A percentile compares a stretch with the other conserved stretches of the same genome.
Evolutionary conservation across 2,113 vertebrate species (phyloP).

Genomic region (Pachycephala philippinensis): DNA sequence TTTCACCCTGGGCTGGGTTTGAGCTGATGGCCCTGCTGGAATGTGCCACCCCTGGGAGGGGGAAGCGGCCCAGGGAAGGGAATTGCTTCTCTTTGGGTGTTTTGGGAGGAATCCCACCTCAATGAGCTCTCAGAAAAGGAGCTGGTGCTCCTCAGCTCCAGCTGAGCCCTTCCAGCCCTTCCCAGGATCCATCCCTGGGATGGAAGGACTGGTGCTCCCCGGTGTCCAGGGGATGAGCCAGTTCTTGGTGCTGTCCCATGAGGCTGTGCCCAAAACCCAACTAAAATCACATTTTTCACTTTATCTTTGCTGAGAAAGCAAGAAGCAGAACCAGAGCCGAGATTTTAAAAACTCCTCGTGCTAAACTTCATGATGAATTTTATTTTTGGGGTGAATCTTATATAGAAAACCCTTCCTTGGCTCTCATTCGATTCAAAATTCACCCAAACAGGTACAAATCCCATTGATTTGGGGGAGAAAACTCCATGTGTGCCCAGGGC

Average conservation of each 20-base stretch:
- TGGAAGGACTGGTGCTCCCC: background rate
- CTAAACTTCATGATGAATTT: background rate
- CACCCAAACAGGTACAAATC: background rate
- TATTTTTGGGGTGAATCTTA: background rate
- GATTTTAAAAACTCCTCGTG: background rate
- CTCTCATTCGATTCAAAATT: background rate
- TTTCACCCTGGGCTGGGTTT: background rate
- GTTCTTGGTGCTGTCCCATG: background rate
- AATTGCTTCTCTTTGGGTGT: background rate
- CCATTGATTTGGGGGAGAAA: background rate
- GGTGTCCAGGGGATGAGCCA: background rate
- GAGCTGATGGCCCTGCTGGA: background rate
- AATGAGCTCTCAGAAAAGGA: fast-evolving
- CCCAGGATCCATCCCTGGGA: too few species aligned
- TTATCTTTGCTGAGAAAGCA: background rate
- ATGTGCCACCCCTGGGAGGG: background rate
- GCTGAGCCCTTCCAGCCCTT: background rate
- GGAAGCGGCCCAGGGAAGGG: background rate
- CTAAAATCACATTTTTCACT: background rate
- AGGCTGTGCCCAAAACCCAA: background rate
- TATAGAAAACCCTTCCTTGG: background rate
- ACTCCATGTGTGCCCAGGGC: background rate
- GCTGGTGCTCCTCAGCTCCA: too few species aligned
- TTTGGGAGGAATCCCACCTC: fast-evolving
- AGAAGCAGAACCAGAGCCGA: background rate